These are phyloP conservation scores for Oceanodroma tethys DNA, from an alignment of 2,113 vertebrate species.

Conservation along the genomic window DNA sequence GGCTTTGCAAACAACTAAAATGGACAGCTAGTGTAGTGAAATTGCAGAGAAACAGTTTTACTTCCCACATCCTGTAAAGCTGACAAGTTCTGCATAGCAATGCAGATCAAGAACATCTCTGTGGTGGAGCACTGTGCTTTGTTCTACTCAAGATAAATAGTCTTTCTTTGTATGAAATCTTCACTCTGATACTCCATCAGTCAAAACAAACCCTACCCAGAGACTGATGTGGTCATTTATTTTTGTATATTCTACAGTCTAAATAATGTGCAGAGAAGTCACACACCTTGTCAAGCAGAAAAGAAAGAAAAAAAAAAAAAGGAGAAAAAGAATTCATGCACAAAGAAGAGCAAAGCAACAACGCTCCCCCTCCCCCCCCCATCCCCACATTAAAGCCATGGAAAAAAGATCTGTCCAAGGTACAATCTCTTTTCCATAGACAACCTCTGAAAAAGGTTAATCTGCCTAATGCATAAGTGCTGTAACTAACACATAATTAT, in stretches of 20 bases:
- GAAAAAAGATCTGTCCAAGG: neutral
- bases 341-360: neutral
- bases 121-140: neutral
- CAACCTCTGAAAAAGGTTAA: neutral
- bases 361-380: fast-evolving
- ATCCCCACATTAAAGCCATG: neutral
- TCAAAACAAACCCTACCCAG: neutral
- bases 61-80: neutral
- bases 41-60: neutral
- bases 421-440: neutral
- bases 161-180: neutral
- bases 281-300: neutral
- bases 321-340: neutral
- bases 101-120: neutral
- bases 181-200: neutral
- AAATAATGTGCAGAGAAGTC: neutral
- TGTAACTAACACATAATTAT: neutral
- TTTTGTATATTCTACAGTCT: neutral
- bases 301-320: neutral
- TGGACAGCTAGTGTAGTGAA: neutral
- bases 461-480: neutral
- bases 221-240: neutral
- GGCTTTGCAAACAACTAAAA: neutral
- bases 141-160: neutral
- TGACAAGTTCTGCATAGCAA: neutral